Evolutionary conservation across 2,888 invertebrate species (phyloP).

Genomic region (Chelonus formosanus): DNA sequence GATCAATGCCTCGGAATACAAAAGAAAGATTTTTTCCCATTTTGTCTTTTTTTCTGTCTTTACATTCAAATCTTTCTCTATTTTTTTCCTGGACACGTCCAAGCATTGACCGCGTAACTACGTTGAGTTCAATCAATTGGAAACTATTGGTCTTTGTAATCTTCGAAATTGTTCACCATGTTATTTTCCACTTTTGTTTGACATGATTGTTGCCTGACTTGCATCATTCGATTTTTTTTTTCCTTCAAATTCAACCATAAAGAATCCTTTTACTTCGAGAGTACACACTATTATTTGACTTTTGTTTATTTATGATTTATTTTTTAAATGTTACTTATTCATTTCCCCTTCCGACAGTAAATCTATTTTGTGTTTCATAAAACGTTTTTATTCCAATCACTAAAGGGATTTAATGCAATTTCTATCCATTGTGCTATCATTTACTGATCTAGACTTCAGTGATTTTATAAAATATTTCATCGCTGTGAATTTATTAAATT

Average conservation of each 20-base stretch:
- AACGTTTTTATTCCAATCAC: constrained; percentile 10
- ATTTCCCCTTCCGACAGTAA: background rate
- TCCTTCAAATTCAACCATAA: background rate
- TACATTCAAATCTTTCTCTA: background rate
- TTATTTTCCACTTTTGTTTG: constrained; percentile 45
- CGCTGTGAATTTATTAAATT: background rate
- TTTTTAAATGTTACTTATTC: background rate
- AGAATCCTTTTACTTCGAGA: constrained; percentile 16
- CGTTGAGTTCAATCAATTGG: constrained; percentile 51
- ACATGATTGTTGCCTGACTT: constrained; percentile 38
- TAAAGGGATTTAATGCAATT: constrained; percentile 23
- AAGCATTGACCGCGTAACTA: constrained; percentile 14
- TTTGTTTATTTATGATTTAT: background rate
- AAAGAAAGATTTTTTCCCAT: constrained; percentile 35
- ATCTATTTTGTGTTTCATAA: background rate
- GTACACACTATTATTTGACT: background rate
- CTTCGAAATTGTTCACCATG: constrained; percentile 54
- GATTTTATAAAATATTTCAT: constrained; percentile 12
- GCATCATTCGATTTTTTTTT: constrained; percentile 15
- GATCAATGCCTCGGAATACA: constrained; percentile 42
- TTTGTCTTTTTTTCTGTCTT: constrained; percentile 17
- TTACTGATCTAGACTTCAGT: constrained; percentile 4
- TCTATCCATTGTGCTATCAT: constrained; percentile 8
- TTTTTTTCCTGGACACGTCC: background rate
- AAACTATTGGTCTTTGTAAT: constrained; percentile 54